phyloP scores from a whole-genome alignment of 2,113 vertebrate species.

The Morone chrysops region DNA sequence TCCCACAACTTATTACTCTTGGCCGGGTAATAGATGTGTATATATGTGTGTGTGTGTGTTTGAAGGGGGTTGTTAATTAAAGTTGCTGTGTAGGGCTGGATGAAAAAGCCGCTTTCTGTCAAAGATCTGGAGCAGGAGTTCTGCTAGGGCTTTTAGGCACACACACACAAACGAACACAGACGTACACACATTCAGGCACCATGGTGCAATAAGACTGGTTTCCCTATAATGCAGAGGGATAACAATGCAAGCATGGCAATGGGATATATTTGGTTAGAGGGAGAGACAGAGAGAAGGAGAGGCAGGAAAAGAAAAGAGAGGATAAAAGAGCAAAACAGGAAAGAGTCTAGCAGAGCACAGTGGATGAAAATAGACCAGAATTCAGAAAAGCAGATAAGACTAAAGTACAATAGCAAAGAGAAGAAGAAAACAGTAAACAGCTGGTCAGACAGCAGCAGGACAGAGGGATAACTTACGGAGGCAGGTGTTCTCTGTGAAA shows the following conservation, averaged over 20 bases:
- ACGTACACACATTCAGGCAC: constrained; percentile 23
- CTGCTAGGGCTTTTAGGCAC: constrained; percentile 30
- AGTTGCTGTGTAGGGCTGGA: constrained; percentile 32
- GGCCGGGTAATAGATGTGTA: constrained; percentile 20
- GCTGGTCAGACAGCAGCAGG: background rate
- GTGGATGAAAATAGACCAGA: constrained; percentile 17
- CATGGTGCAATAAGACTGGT: constrained; percentile 26
- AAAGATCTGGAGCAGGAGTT: constrained; percentile 49
- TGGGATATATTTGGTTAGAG: constrained; percentile 57
- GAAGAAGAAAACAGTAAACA: background rate
- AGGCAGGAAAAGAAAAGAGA: constrained; percentile 11
- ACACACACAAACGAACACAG: constrained; percentile 1
- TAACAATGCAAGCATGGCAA: constrained; percentile 56
- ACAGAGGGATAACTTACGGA: constrained; percentile 88
- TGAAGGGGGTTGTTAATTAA: constrained; percentile 52
- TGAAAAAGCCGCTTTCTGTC: constrained; percentile 59
- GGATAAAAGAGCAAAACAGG: constrained; percentile 12
- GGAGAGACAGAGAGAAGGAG: constrained; percentile 11
- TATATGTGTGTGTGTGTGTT: background rate
- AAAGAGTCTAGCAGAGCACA: constrained; percentile 9
- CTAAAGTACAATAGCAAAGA: background rate
- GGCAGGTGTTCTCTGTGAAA: constrained; percentile 95
- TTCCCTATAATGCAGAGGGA: constrained; percentile 40
- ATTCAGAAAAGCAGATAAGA: constrained; percentile 1
- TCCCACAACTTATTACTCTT: constrained; percentile 11